These are phyloP conservation scores for Trididemnum clinides DNA, from an alignment of 23 tunicate genomes.

Conservation along the genomic window DNA sequence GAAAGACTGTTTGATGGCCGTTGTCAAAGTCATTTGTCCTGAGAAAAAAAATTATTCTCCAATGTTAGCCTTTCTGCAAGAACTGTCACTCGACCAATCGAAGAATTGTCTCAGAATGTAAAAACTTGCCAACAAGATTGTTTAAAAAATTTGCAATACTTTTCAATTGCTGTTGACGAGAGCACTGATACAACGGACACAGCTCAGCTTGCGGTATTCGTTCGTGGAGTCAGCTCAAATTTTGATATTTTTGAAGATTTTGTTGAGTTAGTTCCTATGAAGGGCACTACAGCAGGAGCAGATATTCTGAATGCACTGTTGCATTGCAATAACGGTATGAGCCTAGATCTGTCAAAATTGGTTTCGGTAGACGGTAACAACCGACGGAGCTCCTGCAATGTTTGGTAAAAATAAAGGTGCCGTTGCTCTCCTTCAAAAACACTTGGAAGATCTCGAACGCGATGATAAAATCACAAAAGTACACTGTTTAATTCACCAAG, in stretches of 20 bases:
- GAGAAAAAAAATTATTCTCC: conserved; percentile 59
- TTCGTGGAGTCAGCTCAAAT: conserved; percentile 63
- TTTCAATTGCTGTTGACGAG: conserved; percentile 46
- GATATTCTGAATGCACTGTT: conserved; percentile 59
- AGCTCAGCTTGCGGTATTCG: conserved; percentile 72
- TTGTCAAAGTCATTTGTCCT: conserved; percentile 63
- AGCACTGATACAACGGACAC: conserved; percentile 67
- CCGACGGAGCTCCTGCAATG: conserved; percentile 68
- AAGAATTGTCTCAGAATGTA: conserved; percentile 69
- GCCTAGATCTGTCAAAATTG: conserved; percentile 43
- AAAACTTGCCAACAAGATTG: conserved; percentile 61
- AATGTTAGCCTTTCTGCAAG: conserved; percentile 75
- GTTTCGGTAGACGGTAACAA: conserved; percentile 46
- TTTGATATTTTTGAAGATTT: conserved; percentile 55
- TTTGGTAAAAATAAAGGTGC: conserved; percentile 56
- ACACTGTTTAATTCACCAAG: conserved; percentile 75
- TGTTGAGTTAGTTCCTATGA: conserved; percentile 49
- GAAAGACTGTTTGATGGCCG: conserved; percentile 70
- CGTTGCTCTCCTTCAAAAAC: conserved; percentile 74
- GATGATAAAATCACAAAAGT: conserved; percentile 31
- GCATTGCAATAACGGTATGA: conserved; percentile 40
- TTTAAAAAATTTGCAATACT: conserved; percentile 51
- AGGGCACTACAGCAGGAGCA: conserved; percentile 67
- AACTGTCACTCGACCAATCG: conserved; percentile 78
- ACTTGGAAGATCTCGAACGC: conserved; percentile 48